These are phyloP conservation scores for Furcifer pardalis DNA, from an alignment of 2,797 vertebrate genomes.

Conservation along the genomic window DNA sequence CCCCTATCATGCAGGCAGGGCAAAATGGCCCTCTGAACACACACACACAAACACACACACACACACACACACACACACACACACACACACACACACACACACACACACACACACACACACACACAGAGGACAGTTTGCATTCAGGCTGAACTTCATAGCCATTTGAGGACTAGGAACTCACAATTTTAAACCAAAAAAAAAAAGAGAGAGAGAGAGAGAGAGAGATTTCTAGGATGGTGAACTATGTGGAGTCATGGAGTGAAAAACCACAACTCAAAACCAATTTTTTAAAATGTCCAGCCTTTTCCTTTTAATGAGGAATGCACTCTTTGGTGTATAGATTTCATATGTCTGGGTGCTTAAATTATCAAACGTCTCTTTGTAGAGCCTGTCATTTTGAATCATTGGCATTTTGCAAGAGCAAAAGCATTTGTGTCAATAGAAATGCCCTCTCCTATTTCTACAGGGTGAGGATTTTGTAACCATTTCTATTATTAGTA, in stretches of 20 bases:
- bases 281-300: no score
- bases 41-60: no score
- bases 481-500: no score
- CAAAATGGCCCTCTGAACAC: no score
- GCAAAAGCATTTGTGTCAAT: background rate
- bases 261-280: background rate
- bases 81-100: no score
- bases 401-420: background rate
- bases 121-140: background rate
- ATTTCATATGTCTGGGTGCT: background rate
- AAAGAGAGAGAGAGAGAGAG: background rate
- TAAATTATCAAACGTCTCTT: background rate
- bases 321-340: background rate
- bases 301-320: background rate
- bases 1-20: no score
- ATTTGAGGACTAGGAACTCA: background rate
- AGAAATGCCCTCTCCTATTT: background rate
- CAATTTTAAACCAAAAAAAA: background rate
- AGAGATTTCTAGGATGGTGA: background rate
- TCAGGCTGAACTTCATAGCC: background rate
- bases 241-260: background rate
- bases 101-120: no score
- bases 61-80: no score
- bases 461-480: background rate
- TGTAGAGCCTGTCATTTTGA: no score